Conservation (phyloP, 2,113 vertebrate species). For the Calidris pygmaea region DNA sequence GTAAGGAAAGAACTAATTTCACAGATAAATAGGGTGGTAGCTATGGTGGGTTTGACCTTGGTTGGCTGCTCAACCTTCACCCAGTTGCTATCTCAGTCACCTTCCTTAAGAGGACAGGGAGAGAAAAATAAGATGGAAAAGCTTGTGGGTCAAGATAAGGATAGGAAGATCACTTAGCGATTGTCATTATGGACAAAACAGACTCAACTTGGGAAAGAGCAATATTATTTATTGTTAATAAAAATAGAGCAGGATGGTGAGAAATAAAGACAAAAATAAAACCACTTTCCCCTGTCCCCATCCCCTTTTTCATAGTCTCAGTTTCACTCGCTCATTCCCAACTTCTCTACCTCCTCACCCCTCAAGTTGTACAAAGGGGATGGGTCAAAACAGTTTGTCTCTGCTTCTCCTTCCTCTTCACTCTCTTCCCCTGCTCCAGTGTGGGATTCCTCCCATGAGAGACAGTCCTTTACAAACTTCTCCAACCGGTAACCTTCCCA, state of each 20-base stretch:
- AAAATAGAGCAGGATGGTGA: background rate
- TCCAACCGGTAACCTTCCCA: background rate
- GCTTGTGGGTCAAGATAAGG: background rate
- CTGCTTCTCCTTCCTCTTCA: background rate
- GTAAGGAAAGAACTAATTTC: background rate
- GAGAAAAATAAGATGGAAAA: background rate
- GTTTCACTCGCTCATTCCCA: background rate
- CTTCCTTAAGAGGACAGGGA: background rate
- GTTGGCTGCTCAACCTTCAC: background rate
- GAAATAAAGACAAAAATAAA: background rate
- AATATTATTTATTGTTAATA: background rate
- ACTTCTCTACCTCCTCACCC: background rate
- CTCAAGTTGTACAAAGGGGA: accelerated
- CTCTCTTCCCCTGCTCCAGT: accelerated
- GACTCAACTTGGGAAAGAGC: background rate
- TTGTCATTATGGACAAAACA: background rate
- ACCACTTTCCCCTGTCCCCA: accelerated
- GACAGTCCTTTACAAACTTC: background rate
- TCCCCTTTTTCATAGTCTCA: background rate
- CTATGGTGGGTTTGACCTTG: background rate
- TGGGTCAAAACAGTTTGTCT: background rate
- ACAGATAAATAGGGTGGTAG: background rate
- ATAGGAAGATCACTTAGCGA: background rate
- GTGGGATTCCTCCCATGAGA: accelerated
- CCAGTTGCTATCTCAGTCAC: background rate